These are phyloP conservation scores for Acipenser transmontanus DNA, from an alignment of 2,797 vertebrate genomes.

Conservation along the genomic window DNA sequence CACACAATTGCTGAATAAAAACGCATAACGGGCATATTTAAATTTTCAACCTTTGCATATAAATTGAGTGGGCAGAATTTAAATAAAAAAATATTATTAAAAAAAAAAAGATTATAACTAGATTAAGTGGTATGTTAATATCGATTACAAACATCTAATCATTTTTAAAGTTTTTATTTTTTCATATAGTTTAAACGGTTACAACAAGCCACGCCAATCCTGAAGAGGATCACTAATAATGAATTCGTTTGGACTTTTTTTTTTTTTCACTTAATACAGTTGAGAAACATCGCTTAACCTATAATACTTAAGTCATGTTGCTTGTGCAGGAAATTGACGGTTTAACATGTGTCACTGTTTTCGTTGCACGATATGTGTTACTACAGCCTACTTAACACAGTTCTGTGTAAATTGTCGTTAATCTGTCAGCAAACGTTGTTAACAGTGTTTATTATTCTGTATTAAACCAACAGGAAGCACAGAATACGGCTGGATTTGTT, in stretches of 20 bases:
- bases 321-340: too few relatives aligned
- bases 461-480: constrained; percentile 25
- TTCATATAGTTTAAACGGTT: too few relatives aligned
- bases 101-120: too few relatives aligned
- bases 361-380: not conserved
- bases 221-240: too few relatives aligned
- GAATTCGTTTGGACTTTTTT: not conserved
- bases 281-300: not conserved
- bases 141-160: too few relatives aligned
- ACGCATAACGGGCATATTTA: constrained; percentile 46
- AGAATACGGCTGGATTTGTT: constrained; percentile 20
- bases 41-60: constrained; percentile 76
- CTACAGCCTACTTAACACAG: not conserved
- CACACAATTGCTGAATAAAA: constrained; percentile 75
- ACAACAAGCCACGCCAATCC: too few relatives aligned
- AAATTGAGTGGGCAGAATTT: constrained; percentile 77
- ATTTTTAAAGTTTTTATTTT: too few relatives aligned
- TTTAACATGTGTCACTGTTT: not conserved
- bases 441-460: constrained; percentile 12
- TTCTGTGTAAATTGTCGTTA: not conserved
- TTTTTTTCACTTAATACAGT: not conserved
- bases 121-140: too few relatives aligned
- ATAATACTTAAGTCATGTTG: too few relatives aligned
- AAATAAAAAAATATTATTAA: constrained; percentile 17
- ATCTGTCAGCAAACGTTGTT: constrained; percentile 22